Conservation (phyloP, 2,797 vertebrate genomes). For the Anisognathus igniventris region DNA sequence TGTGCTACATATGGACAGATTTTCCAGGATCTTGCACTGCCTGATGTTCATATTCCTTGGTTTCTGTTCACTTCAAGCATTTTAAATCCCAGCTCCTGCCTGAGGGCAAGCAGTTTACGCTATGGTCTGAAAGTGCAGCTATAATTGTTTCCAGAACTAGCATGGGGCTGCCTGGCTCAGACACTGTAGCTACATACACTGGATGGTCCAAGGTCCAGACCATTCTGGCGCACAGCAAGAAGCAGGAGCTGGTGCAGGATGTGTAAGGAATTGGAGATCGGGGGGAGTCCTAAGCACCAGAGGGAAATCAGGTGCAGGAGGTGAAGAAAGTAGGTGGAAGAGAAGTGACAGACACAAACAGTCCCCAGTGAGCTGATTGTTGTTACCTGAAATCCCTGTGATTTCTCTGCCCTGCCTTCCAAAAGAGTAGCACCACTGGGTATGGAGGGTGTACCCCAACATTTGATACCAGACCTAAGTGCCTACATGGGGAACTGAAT, state of each 20-base stretch:
- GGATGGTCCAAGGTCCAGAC: background rate
- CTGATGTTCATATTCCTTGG: background rate
- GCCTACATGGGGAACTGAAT: accelerated
- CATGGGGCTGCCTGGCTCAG: background rate
- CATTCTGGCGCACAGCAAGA: background rate
- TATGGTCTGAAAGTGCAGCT: background rate
- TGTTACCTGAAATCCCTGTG: background rate
- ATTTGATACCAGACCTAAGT: background rate
- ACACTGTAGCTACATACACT: background rate
- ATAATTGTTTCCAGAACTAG: background rate
- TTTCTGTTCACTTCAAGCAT: background rate
- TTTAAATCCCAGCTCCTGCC: background rate
- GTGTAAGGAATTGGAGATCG: background rate
- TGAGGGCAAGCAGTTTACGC: background rate
- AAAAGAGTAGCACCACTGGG: background rate
- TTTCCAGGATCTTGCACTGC: background rate
- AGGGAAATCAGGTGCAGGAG: background rate
- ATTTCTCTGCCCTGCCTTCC: background rate
- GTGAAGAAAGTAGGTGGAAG: background rate
- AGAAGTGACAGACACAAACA: background rate
- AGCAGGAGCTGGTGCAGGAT: background rate
- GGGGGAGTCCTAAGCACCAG: background rate
- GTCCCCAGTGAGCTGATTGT: background rate
- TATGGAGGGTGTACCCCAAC: background rate
- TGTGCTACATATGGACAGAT: background rate